phyloP scores from a whole-genome alignment of 1,140 invertebrate genomes.

The Cotesia vestalis region DNA sequence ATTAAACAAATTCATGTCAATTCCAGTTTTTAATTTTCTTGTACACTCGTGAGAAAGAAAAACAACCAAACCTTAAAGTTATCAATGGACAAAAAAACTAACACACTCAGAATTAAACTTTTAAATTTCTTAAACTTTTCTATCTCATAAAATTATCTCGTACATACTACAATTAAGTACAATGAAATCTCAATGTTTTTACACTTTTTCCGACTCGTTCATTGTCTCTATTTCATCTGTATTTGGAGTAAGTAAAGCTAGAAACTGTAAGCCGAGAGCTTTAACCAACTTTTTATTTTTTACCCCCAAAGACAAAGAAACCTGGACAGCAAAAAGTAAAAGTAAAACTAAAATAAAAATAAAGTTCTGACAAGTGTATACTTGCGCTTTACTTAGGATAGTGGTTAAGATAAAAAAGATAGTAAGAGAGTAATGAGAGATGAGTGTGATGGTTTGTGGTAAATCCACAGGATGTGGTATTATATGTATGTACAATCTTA shows the following conservation, averaged over 20 bases:
- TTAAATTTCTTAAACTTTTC: conserved; percentile 1
- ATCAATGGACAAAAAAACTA: neutral
- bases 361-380: conserved; percentile 38
- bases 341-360: conserved; percentile 13
- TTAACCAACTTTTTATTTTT: neutral
- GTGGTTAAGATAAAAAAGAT: neutral
- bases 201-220: neutral
- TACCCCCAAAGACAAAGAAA: neutral
- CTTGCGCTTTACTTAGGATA: neutral
- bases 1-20: too few relatives aligned
- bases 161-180: conserved; percentile 6
- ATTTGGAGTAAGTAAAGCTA: too few relatives aligned
- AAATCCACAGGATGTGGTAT: conserved; percentile 27
- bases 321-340: neutral
- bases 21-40: too few relatives aligned
- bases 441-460: conserved; percentile 26
- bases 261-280: neutral
- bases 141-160: neutral
- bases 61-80: too few relatives aligned
- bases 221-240: conserved; percentile 5
- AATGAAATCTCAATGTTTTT: neutral
- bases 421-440: conserved; percentile 11
- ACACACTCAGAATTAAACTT: neutral
- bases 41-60: too few relatives aligned
- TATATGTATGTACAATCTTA: conserved; percentile 24